Base-by-base conservation (phyloP, 2,113 vertebrate species). In the Caloenas nicobarica region DNA sequence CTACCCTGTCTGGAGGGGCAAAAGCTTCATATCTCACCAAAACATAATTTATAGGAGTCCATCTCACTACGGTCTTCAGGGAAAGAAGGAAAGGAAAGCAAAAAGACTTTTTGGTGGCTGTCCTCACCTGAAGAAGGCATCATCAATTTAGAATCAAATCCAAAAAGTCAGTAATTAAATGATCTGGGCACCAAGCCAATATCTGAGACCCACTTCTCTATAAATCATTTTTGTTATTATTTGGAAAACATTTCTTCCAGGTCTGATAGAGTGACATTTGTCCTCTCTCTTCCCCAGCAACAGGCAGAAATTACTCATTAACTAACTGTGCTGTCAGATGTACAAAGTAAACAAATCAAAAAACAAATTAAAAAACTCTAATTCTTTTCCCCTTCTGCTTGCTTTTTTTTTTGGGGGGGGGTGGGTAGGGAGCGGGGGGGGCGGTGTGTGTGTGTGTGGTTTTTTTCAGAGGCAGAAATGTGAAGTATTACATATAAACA, bases 401-500 rank as follows among this genome's bases (percentile, higher is more conserved):
- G 48, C 9, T 23, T 22, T 42, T 40, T 25, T 44, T 42, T 40
- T 22, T 16, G 42, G 42, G 42, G 42, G 42, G 42, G 42, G 42
- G 15, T 13, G 40, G 13, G 14, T 5, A 15, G 42, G 42, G 15
- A 6, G 42, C 15, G 16, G 16, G 42, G 16, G 42, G 16, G 42
- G n/a, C n/a, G 16, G 6, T 17, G 42, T 42, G 16, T 44, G 42
- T 54, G 48, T 50, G 19, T 50, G 19, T 50, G 22, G 73, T 44
- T 48, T 65, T 42, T 13, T 28, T 2, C 44, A 65, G 50, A 65
- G 40, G 69, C 13, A 40, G 26, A 86, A 87, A 81, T 79, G 69
- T 70, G 61, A 87, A 69, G 9, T 87, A 58, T 87, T 94, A 57
- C 65, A 44, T 44, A 74, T 90, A 60, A 94, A 79, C 38, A 65